Base-by-base conservation (phyloP, 2,797 vertebrate genomes). In the Neoniphon sammara region DNA sequence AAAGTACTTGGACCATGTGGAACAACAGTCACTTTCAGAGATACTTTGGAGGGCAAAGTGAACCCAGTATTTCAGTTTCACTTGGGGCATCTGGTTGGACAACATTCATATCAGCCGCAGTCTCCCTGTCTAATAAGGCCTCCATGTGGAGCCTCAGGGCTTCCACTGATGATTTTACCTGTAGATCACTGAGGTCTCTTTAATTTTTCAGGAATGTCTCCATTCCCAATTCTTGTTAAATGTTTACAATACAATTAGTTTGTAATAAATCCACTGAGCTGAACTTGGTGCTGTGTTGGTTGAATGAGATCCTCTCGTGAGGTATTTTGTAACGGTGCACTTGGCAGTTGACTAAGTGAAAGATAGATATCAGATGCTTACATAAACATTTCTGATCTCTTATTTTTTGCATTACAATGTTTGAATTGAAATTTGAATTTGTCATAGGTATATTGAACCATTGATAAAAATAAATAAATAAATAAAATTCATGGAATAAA, bases 191-290 rank as follows among this genome's bases (percentile, higher is more conserved):
- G 67, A 83, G 66, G 59, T 85, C 78, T 80, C 78, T 88, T 80
- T 83, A 79, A 78, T 87, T 83, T 82, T 86, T 88, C 59, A 86
- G 83, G 78, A 88, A 90, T 87, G 85, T 91, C 85, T 93, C 85
- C 84, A 81, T 87, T 86, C 73, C 83, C 75, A 17, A 66, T 71
- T 47, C 77, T 86, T 83, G 78, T 91, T 90, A 77, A 82, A 75
- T 70, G 49, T 90, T 91, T 89, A 89, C 54, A 60, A 50, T 72
- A 75, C 42, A 87, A 81, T 90, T 88, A 84, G 56, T 79, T 77
- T 78, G 49, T 76, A 80, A 66, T 91, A 91, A 90, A 91, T 86
- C 63, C 46, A 57, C 66, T 73, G 44, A 83, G 85, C 53, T 56
- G 39, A 47, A 17, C 60, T 58, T 71, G 76, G 73, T 82, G 66